phyloP scores from a whole-genome alignment of 2,888 invertebrate genomes.

The Napeogenes inachia region DNA sequence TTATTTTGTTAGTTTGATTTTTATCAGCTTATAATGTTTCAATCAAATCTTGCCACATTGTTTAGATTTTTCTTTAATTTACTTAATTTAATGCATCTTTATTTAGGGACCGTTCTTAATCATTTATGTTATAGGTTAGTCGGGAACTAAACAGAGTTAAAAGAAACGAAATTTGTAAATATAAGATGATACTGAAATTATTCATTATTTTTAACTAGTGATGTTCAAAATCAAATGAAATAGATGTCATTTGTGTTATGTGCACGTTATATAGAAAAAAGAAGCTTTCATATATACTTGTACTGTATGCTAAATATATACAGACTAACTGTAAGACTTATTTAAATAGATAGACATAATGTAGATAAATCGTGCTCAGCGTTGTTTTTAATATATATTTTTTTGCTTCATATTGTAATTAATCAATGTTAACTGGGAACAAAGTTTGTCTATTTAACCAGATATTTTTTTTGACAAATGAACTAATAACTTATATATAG shows the following conservation, averaged over 20 bases:
- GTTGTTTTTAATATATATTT: constrained; percentile 40
- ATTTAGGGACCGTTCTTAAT: neutral
- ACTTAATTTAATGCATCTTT: neutral
- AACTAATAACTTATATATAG: no score
- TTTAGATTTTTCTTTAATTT: neutral
- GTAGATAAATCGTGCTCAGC: constrained; percentile 66
- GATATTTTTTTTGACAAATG: no score
- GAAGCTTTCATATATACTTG: constrained; percentile 68
- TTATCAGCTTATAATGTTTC: no score
- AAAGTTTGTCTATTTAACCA: neutral
- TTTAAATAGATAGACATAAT: constrained; percentile 65
- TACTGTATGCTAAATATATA: constrained; percentile 54
- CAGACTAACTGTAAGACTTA: constrained; percentile 50
- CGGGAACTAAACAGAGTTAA: constrained; percentile 67
- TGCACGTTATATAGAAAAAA: constrained; percentile 48
- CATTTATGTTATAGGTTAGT: constrained; percentile 49
- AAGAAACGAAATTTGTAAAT: constrained; percentile 68
- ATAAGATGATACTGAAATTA: constrained; percentile 39
- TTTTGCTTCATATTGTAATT: constrained; percentile 29
- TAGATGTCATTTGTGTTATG: constrained; percentile 21
- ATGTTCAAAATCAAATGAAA: neutral
- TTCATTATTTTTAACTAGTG: neutral
- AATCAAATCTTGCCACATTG: no score
- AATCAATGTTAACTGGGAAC: neutral
- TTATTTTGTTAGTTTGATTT: no score